Base-by-base conservation (phyloP, 1,140 invertebrate species). In the Cydia splendana region DNA sequence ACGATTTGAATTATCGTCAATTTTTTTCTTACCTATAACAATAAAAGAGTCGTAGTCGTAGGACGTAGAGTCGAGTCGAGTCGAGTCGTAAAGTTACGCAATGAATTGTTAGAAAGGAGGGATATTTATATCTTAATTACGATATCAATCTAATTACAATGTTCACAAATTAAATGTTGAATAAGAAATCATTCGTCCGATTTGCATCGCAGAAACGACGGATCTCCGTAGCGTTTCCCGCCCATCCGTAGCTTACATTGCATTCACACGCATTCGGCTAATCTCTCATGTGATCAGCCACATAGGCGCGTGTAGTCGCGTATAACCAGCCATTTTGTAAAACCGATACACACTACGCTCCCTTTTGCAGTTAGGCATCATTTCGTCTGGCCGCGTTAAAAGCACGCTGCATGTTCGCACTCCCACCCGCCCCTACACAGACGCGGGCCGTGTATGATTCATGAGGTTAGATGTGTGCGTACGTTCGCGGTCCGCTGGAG, bases 351-450 rank as follows among this genome's bases (percentile, higher is more conserved):
- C 81, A 88, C 85, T 87, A 84, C 84, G 84, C 84, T 89, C 85
- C 85, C 86, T 85, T 84, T 86, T 82, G 89, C 89, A 85, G 85
- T 86, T 89, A 85, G 85, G 87, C 90, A 90, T 91, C 90, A 91
- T 91, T 92, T 91, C 88, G 89, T 87, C 84, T 88, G 88, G 89
- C 88, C 91, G 87, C 82, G 87, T 91, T 93, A 91, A 91, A 91
- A 91, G 87, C 89, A 89, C 86, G 88, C 88, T 91, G 90, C 88
- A 91, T 91, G 90, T 93, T 93, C 90, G 90, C 91, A 92, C 91
- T 93, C 91, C 91, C 91, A 92, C 91, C 90, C 87, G 90, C 81
- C 81, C 82, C 85, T 85, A 89, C 91, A 91, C 89, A 88, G 84
- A 82, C 84, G 88, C 86, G 80, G 78, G 77, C 71, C 86, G 83